phyloP scores from a whole-genome alignment of 2,797 vertebrate genomes.

The Lagodon rhomboides region DNA sequence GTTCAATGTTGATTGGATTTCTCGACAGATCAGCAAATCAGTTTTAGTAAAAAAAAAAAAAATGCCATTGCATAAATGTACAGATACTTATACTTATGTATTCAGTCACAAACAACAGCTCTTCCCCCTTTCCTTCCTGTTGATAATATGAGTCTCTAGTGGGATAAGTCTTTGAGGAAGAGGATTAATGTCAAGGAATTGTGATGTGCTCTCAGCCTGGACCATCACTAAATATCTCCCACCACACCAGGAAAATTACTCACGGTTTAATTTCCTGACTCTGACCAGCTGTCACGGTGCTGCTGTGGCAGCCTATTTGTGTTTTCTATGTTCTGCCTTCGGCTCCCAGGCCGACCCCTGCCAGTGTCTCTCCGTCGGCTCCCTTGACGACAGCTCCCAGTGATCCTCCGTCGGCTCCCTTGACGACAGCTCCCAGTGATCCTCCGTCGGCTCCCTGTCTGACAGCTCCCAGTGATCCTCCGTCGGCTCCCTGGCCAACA shows the following conservation, averaged over 20 bases:
- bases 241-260: slow-evolving; percentile 62
- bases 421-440: too few relatives aligned
- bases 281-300: slow-evolving; percentile 68
- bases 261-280: slow-evolving; percentile 76
- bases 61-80: neutral
- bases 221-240: slow-evolving; percentile 39
- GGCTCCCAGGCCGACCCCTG: too few relatives aligned
- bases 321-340: too few relatives aligned
- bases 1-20: neutral
- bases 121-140: neutral
- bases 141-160: slow-evolving; percentile 4
- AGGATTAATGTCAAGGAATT: slow-evolving; percentile 30
- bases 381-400: too few relatives aligned
- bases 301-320: too few relatives aligned
- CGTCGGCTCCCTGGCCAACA: too few relatives aligned
- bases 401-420: too few relatives aligned
- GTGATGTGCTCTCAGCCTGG: slow-evolving; percentile 26
- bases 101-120: slow-evolving; percentile 3
- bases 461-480: too few relatives aligned
- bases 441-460: too few relatives aligned
- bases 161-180: slow-evolving; percentile 23
- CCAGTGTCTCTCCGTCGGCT: too few relatives aligned
- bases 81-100: neutral
- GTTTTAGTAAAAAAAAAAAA: slow-evolving; percentile 6
- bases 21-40: neutral